Evolutionary conservation across 2,113 vertebrate species (phyloP).

Genomic region (Phodopus roborovskii): DNA sequence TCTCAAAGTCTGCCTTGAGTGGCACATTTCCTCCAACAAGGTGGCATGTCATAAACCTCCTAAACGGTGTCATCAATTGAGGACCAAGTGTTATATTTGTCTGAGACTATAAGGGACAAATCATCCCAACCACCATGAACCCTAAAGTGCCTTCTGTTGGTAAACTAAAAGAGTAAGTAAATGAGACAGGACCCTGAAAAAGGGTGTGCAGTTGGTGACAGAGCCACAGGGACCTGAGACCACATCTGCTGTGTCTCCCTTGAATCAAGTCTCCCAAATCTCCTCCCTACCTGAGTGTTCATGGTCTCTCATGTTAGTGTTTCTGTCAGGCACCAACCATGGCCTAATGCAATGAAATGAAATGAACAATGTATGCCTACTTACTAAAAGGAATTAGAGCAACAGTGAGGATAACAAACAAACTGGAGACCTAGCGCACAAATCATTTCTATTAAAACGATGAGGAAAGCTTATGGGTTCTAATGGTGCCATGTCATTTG

Average conservation of each 20-base stretch:
- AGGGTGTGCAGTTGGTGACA: not conserved
- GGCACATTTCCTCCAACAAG: not conserved
- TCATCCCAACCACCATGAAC: not conserved
- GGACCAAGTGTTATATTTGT: not conserved
- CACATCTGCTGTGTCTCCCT: not conserved
- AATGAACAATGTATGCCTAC: not conserved
- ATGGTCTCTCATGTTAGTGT: conserved; percentile 35
- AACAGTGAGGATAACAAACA: not conserved
- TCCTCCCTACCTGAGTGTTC: not conserved
- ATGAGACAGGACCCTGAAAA: not conserved
- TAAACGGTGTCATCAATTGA: not conserved
- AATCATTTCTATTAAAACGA: not conserved
- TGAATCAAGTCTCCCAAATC: not conserved
- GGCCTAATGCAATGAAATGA: conserved; percentile 2
- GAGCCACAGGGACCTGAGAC: not conserved
- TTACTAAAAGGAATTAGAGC: not conserved
- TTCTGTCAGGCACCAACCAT: not conserved
- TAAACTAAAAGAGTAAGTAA: not conserved
- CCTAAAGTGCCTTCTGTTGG: not conserved
- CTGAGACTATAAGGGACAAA: not conserved
- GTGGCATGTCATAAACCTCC: not conserved
- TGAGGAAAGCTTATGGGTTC: not conserved
- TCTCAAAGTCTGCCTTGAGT: not conserved
- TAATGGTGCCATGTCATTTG: not conserved
- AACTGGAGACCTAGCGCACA: not conserved